Base-by-base conservation (phyloP, 2,113 vertebrate species). In the Balaenoptera acutorostrata region DNA sequence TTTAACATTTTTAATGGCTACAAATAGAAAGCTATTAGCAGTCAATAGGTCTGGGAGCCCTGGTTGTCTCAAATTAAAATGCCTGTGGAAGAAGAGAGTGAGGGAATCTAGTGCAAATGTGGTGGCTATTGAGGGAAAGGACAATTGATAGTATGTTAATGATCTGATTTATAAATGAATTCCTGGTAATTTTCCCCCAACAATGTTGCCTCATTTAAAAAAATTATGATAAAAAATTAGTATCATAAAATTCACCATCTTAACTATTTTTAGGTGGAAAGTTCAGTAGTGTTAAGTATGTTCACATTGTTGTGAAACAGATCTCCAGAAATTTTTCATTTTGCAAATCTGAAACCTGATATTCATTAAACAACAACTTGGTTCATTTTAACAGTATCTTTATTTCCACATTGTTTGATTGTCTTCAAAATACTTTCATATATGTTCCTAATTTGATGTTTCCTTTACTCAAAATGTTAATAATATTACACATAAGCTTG, bases 1-100 rank as follows among this genome's bases (percentile, higher is more conserved):
- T 82, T 83, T 39, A 95, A 46, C 18, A 52, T 75, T 92, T 80
- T 92, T 74, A 97, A 94, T 29, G 78, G 64, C 52, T 75, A 41
- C 88, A 95, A 66, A 72, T n/a, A 84, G 94, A 90, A 95, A 46
- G 5, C 1, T 8, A 78, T 25, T 61, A 77, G 64, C 13, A 71
- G 69, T 69, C 84, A 90, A 6, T 57, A 69, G 10, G 41, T 52
- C 44, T 52, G 31, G 31, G 33, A 94, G 44, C 49, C 21, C 5
- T 3, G 18, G 36, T 63, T 72, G 23, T 92, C 80, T 83, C 83
- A 69, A 89, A 88, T 44, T 84, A 86, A 92, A 94, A 87, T 57
- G 57, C 5, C 18, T 44, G 12, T 44, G 39, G 20, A 68, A 57
- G 39, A 78, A 71, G 23, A 94, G 5, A 69, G 59, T 4, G 46